Evolutionary conservation across 2,113 vertebrate species (phyloP), one percentile per base, ranked within the genome.

Genomic region (pig (Sus scrofa)): DNA sequence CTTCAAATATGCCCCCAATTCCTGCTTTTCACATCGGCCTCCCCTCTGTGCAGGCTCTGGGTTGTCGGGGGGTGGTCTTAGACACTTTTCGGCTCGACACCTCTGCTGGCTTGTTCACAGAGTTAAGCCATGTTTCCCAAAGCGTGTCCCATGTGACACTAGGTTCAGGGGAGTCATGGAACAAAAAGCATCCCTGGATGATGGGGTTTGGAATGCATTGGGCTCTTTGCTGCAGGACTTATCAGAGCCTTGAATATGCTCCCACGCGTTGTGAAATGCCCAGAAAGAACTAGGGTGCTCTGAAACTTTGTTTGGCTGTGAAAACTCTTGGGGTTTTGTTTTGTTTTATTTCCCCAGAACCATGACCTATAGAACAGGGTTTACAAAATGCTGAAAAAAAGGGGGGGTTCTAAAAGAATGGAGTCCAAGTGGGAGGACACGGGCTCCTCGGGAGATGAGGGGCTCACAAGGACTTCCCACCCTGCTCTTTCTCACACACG

Each of bases 401-500:
- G 37, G 8, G 37, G 8, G 19, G 2, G n/a, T 2, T 32, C 73
- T n/a, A 12, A 75, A 32, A 32, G 9, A 2, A 0, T 18, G 30
- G 12, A 18, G 4, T 30, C 62, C 12, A 13, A 7, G 52, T 1
- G 16, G 20, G 19, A 44, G 22, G 16, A 18, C 22, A 6, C 1
- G 19, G 14, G 1, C 22, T 32, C 14, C 44, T 1, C 1, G 14
- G 30, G 8, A 39, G 18, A 22, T 0, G 13, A 20, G 24, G 30
- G 78, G 75, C 65, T 4, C 12, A 22, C 22, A 9, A 32, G 58
- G 26, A 44, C 39, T 37, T 22, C 22, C 18, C 9, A 1, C 3
- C 7, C 0, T 2, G 1, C 18, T 60, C 24, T n/a, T 37, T 27
- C 65, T 16, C 0, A 5, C 50, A 26, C 52, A n/a, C 2, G 0